These are phyloP conservation scores for Neomorphus geoffroyi DNA, from an alignment of 2,797 vertebrate genomes.

Conservation along the genomic window DNA sequence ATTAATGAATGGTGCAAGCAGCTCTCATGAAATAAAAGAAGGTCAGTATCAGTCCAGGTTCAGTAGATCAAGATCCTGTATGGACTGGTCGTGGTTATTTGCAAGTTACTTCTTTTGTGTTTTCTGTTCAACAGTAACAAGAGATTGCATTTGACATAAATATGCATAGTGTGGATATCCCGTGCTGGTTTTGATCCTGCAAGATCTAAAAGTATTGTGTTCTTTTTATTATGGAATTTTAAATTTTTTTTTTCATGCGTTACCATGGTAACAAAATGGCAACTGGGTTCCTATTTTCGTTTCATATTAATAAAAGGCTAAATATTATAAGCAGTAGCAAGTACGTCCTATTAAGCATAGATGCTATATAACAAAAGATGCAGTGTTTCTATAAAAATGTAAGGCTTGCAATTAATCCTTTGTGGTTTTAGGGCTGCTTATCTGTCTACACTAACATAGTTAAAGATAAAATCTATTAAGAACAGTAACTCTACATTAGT, in stretches of 20 bases:
- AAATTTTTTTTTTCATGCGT: constrained; percentile 7
- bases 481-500: not conserved
- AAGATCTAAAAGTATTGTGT: constrained; percentile 18
- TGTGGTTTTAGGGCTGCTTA: not conserved
- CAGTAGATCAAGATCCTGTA: not conserved
- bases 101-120: not conserved
- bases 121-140: not conserved
- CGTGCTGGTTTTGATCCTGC: not conserved
- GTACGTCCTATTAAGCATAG: constrained; percentile 3
- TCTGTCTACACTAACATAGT: not conserved
- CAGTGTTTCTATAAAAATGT: not conserved
- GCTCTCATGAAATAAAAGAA: not conserved
- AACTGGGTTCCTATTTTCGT: constrained; percentile 46
- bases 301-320: constrained; percentile 42
- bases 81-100: not conserved
- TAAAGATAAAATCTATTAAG: not conserved
- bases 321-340: constrained; percentile 24
- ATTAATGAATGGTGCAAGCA: not conserved
- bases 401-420: not conserved
- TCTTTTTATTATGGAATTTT: constrained; percentile 39
- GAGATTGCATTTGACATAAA: constrained; percentile 14
- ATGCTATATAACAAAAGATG: not conserved
- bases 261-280: constrained; percentile 57
- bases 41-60: not conserved
- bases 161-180: not conserved